Percentiles rank a stretch among this genome's conserved stretches.
Evolutionary conservation across 2,797 vertebrate species (phyloP).

Genomic region (Champsocephalus esox): DNA sequence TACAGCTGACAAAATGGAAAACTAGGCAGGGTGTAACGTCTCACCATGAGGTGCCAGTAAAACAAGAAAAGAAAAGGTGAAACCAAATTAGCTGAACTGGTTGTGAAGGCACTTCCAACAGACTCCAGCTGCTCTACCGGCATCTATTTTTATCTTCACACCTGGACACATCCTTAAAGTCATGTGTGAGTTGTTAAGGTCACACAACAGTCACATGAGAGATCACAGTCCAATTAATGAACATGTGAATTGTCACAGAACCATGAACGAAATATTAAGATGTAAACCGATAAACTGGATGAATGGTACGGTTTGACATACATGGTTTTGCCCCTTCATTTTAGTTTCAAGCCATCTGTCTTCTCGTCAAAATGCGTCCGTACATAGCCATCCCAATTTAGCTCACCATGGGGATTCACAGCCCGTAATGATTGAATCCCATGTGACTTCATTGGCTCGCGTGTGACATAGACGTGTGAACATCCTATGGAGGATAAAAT

Average conservation of each 20-base stretch:
- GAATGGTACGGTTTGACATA: neutral
- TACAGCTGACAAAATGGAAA: slow-evolving; percentile 26
- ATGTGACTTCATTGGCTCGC: slow-evolving; percentile 4
- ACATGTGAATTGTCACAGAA: neutral
- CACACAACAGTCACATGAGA: neutral
- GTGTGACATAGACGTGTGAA: slow-evolving; percentile 10
- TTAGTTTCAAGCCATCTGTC: slow-evolving; percentile 14
- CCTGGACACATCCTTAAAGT: slow-evolving; percentile 2
- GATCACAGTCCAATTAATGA: neutral
- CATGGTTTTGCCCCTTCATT: neutral
- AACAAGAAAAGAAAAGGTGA: slow-evolving; percentile 2
- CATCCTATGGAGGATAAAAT: slow-evolving; percentile 29
- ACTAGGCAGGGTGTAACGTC: neutral
- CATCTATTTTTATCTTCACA: slow-evolving; percentile 15
- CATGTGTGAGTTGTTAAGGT: neutral
- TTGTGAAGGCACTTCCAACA: slow-evolving; percentile 18
- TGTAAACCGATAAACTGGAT: neutral
- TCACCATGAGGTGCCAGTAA: neutral
- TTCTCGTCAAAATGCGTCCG: neutral
- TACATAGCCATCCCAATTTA: neutral
- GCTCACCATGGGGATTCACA: neutral
- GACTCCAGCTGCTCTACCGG: neutral
- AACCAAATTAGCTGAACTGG: neutral
- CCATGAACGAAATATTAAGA: neutral
- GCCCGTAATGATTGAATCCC: neutral